Evolutionary conservation across 2,113 vertebrate genomes (phyloP), one percentile per base, ranked within the genome.

Genomic region (Tangachromis dhanisi): DNA sequence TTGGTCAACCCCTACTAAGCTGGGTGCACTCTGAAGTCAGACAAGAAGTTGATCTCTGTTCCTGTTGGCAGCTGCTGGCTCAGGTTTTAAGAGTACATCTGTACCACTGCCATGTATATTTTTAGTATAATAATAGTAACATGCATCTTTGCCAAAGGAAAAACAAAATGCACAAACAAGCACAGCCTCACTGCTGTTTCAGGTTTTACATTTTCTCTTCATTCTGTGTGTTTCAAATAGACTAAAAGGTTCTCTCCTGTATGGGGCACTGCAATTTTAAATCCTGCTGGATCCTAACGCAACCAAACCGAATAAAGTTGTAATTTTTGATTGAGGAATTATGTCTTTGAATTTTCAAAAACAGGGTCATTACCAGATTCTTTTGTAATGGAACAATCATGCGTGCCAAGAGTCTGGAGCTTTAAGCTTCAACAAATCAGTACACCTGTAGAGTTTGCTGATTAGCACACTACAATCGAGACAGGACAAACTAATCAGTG

Each of bases 401-500:
- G 40, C 8, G 21, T 29, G 47, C 29, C 82, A 33, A 35, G 47
- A 38, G 83, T 79, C 47, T 54, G 31, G 47, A 51, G 42, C 8
- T 73, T 82, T 53, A 11, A 83, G 80, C 71, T 14, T 33, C 4
- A 71, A 17, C 53, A 59, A 85, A 92, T 90, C 80, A 90, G 53
- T 16, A 12, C 88, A 38, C 45, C 86, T 87, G 80, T 73, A 88
- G 90, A 91, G 83, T 92, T 80, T 87, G 59, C 83, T 92, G 93
- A 94, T 89, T 86, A 89, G 31, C 8, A 81, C 87, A 35, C 8
- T 4, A 8, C 49, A 79, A 68, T 80, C 12, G 57, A 87, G 78
- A 83, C 87, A 78, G 80, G 57, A 80, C 26, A 26, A 76, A 29
- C 54, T 85, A 90, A 92, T 91, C 90, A 92, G 85, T 19, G 80